Evolutionary conservation across 2,888 invertebrate species (phyloP), one percentile per base, ranked within the genome.

Genomic region (Pristionchus entomophagus): DNA sequence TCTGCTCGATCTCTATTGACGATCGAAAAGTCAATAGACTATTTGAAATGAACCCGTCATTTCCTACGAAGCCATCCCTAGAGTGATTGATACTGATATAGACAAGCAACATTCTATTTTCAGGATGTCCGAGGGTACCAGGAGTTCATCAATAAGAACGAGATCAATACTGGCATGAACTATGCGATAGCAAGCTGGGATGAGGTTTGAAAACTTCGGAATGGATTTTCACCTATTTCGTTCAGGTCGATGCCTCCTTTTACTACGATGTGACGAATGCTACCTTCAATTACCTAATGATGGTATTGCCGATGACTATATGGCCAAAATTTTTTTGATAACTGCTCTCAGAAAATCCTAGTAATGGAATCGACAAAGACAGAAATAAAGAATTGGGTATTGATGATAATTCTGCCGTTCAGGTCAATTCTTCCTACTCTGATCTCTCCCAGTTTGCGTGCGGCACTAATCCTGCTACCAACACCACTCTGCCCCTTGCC

Each of bases 71-170:
- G n/a, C n/a, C n/a, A n/a, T n/a, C n/a, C n/a, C n/a, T n/a, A n/a
- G n/a, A n/a, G n/a, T n/a, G n/a, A n/a, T n/a, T n/a, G n/a, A n/a
- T n/a, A 91, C 92, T 83, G 92, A 93, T 73, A 86, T 92, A 73
- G 90, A 90, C 84, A 86, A 87, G 32, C 89, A 90, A n/a, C 82
- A n/a, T n/a, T n/a, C n/a, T n/a, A 41, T 38, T 32, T 41, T 53
- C 86, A 87, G 87, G 88, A 89, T 62, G 85, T 92, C 45, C 87
- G 91, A 81, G 88, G 87, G 35, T 86, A 92, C 59, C 88, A 88
- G 49, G 92, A 90, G 22, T 92, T 87, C 87, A 86, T 92, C 86
- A 87, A 85, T 35, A 87, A 89, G 84, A 91, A 92, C 82, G 92
- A 93, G 78, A 86, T 93, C 81, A 90, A 90, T 81, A 87, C 87